Percentiles rank a stretch among this genome's conserved stretches.
Evolutionary conservation across 2,888 invertebrate genomes (phyloP).

Genomic region (Liodrosophila aerea): DNA sequence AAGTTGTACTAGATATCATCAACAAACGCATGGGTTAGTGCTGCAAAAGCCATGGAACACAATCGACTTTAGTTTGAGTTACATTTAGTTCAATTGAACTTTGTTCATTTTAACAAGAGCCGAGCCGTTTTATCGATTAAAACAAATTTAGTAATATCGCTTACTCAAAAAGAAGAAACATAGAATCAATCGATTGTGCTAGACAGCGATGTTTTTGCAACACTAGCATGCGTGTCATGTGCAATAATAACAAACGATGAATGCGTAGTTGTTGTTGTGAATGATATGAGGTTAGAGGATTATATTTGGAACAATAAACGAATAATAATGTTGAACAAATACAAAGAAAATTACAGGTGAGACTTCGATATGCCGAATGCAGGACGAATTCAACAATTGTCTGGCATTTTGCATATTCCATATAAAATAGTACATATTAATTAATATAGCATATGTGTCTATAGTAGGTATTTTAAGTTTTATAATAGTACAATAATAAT

Average conservation of each 20-base stretch:
- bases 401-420: slow-evolving; percentile 23
- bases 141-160: no score
- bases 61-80: no score
- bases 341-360: slow-evolving; percentile 34
- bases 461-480: slow-evolving; percentile 44
- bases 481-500: slow-evolving; percentile 32
- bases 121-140: no score
- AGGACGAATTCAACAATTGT: slow-evolving; percentile 17
- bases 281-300: slow-evolving; percentile 56
- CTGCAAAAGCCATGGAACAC: no score
- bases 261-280: slow-evolving; percentile 31
- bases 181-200: no score
- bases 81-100: no score
- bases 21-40: slow-evolving; percentile 61
- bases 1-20: slow-evolving; percentile 13
- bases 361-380: slow-evolving; percentile 19
- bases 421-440: slow-evolving; percentile 32
- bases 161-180: no score
- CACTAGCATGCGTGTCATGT: no score
- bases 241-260: slow-evolving; percentile 58
- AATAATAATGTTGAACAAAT: no score
- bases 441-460: slow-evolving; percentile 11
- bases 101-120: no score
- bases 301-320: no score
- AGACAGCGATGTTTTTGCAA: no score